Conservation (phyloP, 2,797 vertebrate species). For the Gouania willdenowi region DNA sequence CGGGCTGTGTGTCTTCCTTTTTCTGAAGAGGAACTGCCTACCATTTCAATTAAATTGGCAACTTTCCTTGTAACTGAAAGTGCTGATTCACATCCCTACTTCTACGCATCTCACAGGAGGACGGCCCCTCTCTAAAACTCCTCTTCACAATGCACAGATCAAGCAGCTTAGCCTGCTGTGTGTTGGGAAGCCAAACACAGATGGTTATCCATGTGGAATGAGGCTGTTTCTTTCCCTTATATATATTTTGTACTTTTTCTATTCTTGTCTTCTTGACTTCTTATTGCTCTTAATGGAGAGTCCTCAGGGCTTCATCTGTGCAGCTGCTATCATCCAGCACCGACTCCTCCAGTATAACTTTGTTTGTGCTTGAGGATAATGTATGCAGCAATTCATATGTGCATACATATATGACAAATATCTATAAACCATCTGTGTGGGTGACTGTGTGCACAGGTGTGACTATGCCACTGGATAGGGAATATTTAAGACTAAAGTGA, state of each 20-base stretch:
- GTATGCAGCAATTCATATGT: not conserved
- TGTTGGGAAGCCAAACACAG: slow-evolving; percentile 49
- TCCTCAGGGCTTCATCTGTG: slow-evolving; percentile 10
- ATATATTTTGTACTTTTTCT: slow-evolving; percentile 23
- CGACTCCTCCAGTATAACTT: slow-evolving; percentile 3
- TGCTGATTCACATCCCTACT: no score
- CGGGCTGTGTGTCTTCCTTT: no score
- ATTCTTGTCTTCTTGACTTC: slow-evolving; percentile 17
- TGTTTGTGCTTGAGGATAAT: not conserved
- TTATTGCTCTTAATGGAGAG: slow-evolving; percentile 16
- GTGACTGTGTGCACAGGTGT: not conserved
- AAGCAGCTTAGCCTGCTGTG: slow-evolving; percentile 27
- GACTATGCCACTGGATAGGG: slow-evolving; percentile 16
- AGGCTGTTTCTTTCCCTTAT: slow-evolving; percentile 22
- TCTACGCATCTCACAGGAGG: slow-evolving; percentile 23
- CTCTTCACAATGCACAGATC: slow-evolving; percentile 56
- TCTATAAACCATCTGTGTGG: not conserved
- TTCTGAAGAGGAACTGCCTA: no score
- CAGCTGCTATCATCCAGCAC: slow-evolving; percentile 9
- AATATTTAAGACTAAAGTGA: slow-evolving; percentile 21
- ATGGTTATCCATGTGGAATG: slow-evolving; percentile 52
- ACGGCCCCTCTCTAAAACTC: slow-evolving; percentile 32
- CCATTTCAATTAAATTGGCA: no score
- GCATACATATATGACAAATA: not conserved
- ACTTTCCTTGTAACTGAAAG: no score